Conservation (phyloP, 2,113 vertebrate genomes). For the Callipepla californica region DNA sequence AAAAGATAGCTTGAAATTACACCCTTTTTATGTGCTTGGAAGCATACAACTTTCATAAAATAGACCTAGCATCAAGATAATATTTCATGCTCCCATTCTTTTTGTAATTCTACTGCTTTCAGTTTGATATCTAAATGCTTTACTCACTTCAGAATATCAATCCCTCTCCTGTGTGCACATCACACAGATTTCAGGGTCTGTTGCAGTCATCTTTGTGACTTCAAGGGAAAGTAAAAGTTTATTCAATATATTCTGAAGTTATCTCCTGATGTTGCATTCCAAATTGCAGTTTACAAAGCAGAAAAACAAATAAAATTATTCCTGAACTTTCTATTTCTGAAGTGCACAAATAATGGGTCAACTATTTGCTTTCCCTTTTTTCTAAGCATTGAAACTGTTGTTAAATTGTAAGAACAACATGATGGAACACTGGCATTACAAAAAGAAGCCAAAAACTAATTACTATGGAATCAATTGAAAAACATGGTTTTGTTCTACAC, state of each 20-base stretch:
- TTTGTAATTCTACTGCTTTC: background rate
- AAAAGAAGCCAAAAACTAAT: conserved; percentile 12
- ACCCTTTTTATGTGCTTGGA: background rate
- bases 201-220: background rate
- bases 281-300: background rate
- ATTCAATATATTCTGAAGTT: background rate
- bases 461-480: conserved; percentile 13
- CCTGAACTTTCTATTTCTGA: background rate
- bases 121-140: background rate
- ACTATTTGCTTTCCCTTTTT: background rate
- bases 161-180: background rate
- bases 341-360: background rate
- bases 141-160: background rate
- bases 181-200: background rate
- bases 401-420: background rate
- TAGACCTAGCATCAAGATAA: background rate
- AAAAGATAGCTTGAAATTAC: background rate
- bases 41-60: background rate
- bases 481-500: background rate
- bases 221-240: background rate
- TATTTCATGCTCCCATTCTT: background rate
- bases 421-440: background rate
- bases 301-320: background rate
- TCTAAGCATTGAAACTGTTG: background rate
- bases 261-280: background rate